These are phyloP conservation scores for Zaprionus inermis DNA, from an alignment of 1,140 invertebrate species.

Conservation along the genomic window DNA sequence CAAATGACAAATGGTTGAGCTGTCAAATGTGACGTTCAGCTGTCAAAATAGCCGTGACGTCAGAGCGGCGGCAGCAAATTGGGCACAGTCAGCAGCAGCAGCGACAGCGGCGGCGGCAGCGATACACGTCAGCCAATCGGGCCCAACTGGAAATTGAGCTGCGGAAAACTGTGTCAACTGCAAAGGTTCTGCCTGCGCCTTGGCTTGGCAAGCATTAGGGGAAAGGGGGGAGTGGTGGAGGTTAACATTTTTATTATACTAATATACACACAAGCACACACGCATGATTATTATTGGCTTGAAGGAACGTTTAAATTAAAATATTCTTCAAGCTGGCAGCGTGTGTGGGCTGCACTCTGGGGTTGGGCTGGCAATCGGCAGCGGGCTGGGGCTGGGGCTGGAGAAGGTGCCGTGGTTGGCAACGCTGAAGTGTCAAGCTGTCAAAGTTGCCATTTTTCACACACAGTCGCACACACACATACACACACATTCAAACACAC, in stretches of 20 bases:
- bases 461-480: slow-evolving; percentile 33
- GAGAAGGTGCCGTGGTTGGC: slow-evolving; percentile 16
- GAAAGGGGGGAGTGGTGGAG: too few relatives aligned
- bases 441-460: slow-evolving; percentile 80
- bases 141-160: slow-evolving; percentile 7
- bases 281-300: slow-evolving; percentile 22
- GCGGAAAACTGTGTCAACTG: slow-evolving; percentile 35
- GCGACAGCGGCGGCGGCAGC: background rate
- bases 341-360: slow-evolving; percentile 27
- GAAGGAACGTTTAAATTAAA: slow-evolving; percentile 58
- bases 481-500: slow-evolving; percentile 12
- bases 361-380: slow-evolving; percentile 2
- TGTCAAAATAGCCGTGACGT: slow-evolving; percentile 73
- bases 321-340: slow-evolving; percentile 50
- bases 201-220: background rate
- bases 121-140: slow-evolving; percentile 1
- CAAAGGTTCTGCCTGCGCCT: background rate
- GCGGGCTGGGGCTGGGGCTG: slow-evolving; percentile 7
- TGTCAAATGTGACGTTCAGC: slow-evolving; percentile 76
- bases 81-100: slow-evolving; percentile 14
- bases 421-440: slow-evolving; percentile 73
- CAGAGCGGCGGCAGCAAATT: slow-evolving; percentile 24
- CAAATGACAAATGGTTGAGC: slow-evolving; percentile 70
- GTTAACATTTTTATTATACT: slow-evolving; percentile 45
- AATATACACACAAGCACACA: slow-evolving; percentile 13